Base-by-base conservation (phyloP, 53 echinoderm and acorn worm genomes). In the Glandiceps talaboti region DNA sequence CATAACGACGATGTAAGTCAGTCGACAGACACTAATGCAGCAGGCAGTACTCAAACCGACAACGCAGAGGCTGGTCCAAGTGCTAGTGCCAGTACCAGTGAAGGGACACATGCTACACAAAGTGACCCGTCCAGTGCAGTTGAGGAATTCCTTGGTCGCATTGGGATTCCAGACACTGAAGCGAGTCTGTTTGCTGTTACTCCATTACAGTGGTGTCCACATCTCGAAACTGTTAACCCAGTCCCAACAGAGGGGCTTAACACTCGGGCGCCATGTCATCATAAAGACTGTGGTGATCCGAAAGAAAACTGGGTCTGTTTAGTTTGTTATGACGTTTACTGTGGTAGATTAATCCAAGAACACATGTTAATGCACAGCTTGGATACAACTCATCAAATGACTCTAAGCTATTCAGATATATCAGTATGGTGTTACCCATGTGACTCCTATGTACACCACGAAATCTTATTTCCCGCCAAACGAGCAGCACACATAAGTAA, bases 271-370 rank as follows among this genome's bases (percentile, higher is more conserved):
- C 89, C 87, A 0, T 94, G 94, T 76, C n/a, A n/a, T n/a, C n/a
- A n/a, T n/a, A 30, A n/a, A 33, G 84, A 80, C 77, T 94, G 94
- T 76, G 83, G 78, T 33, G 94, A 91, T 76, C 76, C 77, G 26
- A 85, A 77, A 30, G 94, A 94, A 76, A 94, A 94, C 76, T 94
- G 94, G 94, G 87, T 94, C 1, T 94, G 94, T 85, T 87, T 94
- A 1, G 74, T 84, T 26, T 94, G 94, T 79, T 91, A 91, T 30
- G 74, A 91, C 87, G 94, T 94, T 14, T 82, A 81, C 29, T 94
- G 94, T 82, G 94, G 94, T 0, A 90, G 94, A 25, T 94, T 88
- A 75, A 85, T 94, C 45, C 86, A 91, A 75, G 91, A 86, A 73
- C 94, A 94, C 81, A 94, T 94, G 94, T 72, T 94, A 27, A 76